phyloP scores from a whole-genome alignment of 2,888 invertebrate species.

The Drosophila melanosoma region DNA sequence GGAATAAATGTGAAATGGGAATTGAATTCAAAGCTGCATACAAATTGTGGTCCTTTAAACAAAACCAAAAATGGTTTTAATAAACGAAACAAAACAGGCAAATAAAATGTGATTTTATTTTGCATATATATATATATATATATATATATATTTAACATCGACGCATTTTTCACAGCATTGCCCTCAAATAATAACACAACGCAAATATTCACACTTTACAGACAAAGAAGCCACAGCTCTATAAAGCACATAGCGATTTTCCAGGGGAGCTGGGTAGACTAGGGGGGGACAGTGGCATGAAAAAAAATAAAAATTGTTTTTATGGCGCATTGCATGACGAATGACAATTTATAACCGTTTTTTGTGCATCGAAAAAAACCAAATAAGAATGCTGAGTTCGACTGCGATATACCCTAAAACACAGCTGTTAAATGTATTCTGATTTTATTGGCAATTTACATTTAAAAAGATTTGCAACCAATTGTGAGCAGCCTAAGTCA shows the following conservation, averaged over 20 bases:
- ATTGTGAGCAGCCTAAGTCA: too few relatives aligned
- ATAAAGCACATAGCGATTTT: neutral
- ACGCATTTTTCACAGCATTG: constrained; percentile 55
- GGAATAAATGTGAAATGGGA: constrained; percentile 5
- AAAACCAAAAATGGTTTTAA: constrained; percentile 30
- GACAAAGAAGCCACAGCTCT: constrained; percentile 20
- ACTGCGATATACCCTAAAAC: too few relatives aligned
- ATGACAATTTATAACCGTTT: constrained; percentile 77
- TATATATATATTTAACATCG: constrained; percentile 47
- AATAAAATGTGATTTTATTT: constrained; percentile 29
- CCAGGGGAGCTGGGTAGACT: neutral
- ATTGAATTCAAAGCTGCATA: constrained; percentile 30
- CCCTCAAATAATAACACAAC: constrained; percentile 48
- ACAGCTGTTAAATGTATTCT: too few relatives aligned
- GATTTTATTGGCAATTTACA: too few relatives aligned
- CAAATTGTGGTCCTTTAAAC: constrained; percentile 14
- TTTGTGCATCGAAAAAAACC: constrained; percentile 17
- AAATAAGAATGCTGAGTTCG: too few relatives aligned
- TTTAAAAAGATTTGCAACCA: too few relatives aligned
- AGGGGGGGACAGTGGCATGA: neutral
- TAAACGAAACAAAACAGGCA: neutral
- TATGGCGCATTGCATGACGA: constrained; percentile 64
- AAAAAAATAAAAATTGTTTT: constrained; percentile 14
- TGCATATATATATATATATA: constrained; percentile 15
- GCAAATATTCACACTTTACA: constrained; percentile 49